Evolutionary conservation across 1,140 invertebrate species (phyloP).

Genomic region (Neuroterus valhalla): DNA sequence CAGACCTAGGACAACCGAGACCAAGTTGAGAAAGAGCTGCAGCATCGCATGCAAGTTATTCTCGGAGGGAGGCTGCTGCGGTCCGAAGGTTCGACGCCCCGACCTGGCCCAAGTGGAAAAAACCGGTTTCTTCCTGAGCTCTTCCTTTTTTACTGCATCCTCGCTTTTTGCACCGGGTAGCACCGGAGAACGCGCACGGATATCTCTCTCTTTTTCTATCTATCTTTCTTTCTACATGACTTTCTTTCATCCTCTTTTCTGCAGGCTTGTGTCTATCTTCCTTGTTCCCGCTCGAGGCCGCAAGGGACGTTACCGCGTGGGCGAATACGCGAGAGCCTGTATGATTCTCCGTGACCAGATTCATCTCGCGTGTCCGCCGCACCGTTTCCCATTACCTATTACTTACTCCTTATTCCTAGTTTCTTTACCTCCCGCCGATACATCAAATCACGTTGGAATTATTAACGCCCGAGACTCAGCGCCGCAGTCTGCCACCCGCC

Average conservation of each 20-base stretch:
- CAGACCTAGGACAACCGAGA: constrained; percentile 71
- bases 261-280: constrained; percentile 31
- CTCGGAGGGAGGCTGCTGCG: constrained; percentile 73
- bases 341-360: constrained; percentile 70
- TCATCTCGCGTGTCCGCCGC: constrained; percentile 59
- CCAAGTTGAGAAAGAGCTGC: constrained; percentile 57
- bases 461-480: constrained; percentile 37
- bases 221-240: constrained; percentile 37
- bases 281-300: constrained; percentile 36
- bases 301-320: constrained; percentile 60
- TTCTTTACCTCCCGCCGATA: constrained; percentile 43
- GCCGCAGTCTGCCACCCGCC: constrained; percentile 39
- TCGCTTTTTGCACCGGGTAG: constrained; percentile 64
- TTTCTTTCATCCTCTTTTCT: constrained; percentile 43
- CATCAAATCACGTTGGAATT: constrained; percentile 35
- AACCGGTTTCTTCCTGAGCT: constrained; percentile 75
- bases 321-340: constrained; percentile 60
- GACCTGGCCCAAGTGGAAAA: constrained; percentile 76
- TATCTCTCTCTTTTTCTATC: constrained; percentile 54
- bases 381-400: constrained; percentile 49
- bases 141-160: constrained; percentile 70
- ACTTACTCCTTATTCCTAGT: constrained; percentile 58
- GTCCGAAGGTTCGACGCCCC: constrained; percentile 75
- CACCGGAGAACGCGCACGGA: constrained; percentile 48
- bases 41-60: constrained; percentile 72